Base-by-base conservation (phyloP, 2,113 vertebrate species). In the Gavialis gangeticus region DNA sequence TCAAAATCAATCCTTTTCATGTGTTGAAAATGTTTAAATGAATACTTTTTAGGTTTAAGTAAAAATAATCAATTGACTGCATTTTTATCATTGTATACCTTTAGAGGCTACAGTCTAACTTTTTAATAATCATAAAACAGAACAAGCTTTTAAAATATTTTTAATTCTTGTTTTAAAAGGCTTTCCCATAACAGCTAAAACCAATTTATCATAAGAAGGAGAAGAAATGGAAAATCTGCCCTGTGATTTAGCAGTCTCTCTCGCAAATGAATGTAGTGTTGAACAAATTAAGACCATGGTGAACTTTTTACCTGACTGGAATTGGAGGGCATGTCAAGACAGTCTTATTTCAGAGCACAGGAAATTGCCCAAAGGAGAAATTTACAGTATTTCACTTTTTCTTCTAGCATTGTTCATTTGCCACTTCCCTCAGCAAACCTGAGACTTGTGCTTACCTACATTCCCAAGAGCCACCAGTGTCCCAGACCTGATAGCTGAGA, bases 131-230 rank as follows among this genome's bases (percentile, higher is more conserved):
- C 46, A 79, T 54, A 88, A 94, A 76, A 19, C 14, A 85, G 54
- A 75, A 4, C 59, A 75, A 83, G 6, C 75, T 93, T 89, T 87
- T 17, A 82, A 83, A 79, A 73, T 37, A 19, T 79, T 80, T 89
- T 37, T 0, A 66, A 24, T 79, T 91, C 3, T 66, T n/a, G 64
- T 92, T 55, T 77, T 54, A 34, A 80, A 91, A 73, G 16, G 75
- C 13, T 88, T 89, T 88, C 17, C 91, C 27, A 10, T 75, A 92
- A 71, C 56, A n/a, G n/a, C 30, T 75, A 88, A 92, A 94, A 91
- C 13, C 67, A 56, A 71, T 84, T 64, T 88, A 37, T 27, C 64
- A 88, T 67, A 56, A 12, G 75, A 85, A 87, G 21, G 55, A 3
- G 11, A 64, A 4, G 14, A 60, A 88, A 84, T 81, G 21, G 24